Conservation (phyloP, 2,113 vertebrate genomes). For the Aptenodytes forsteri region DNA sequence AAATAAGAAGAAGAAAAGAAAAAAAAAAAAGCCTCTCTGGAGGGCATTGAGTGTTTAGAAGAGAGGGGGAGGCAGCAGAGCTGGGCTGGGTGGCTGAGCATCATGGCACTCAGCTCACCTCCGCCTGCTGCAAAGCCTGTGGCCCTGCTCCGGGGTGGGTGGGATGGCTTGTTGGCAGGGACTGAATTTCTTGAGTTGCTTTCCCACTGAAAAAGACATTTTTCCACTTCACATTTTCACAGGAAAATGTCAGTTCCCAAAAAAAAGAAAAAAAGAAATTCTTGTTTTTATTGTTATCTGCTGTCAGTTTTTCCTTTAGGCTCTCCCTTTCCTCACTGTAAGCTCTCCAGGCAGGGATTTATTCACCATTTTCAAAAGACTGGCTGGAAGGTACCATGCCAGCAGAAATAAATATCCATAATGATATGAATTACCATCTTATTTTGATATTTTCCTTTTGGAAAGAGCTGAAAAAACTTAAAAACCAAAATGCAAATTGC, state of each 20-base stretch:
- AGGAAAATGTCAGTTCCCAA: neutral
- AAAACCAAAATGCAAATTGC: neutral
- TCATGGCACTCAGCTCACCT: neutral
- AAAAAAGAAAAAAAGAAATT: neutral
- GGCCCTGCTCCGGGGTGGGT: fast-evolving
- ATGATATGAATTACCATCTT: neutral
- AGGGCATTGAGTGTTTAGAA: neutral
- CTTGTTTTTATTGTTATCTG: neutral
- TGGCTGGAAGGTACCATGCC: neutral
- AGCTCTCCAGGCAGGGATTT: neutral
- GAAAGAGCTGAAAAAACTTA: neutral
- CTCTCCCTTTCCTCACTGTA: neutral
- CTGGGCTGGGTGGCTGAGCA: neutral
- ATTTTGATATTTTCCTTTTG: neutral
- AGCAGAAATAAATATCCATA: neutral
- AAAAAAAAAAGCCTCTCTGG: neutral
- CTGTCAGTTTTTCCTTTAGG: neutral
- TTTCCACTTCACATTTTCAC: neutral
- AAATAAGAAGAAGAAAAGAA: neutral
- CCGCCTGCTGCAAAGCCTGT: neutral
- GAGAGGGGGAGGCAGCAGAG: neutral
- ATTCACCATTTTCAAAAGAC: neutral
- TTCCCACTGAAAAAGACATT: neutral
- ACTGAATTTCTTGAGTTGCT: neutral
- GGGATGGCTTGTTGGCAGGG: neutral